phyloP scores from a whole-genome alignment of 2,888 invertebrate species.

The Esperia sulphurella region DNA sequence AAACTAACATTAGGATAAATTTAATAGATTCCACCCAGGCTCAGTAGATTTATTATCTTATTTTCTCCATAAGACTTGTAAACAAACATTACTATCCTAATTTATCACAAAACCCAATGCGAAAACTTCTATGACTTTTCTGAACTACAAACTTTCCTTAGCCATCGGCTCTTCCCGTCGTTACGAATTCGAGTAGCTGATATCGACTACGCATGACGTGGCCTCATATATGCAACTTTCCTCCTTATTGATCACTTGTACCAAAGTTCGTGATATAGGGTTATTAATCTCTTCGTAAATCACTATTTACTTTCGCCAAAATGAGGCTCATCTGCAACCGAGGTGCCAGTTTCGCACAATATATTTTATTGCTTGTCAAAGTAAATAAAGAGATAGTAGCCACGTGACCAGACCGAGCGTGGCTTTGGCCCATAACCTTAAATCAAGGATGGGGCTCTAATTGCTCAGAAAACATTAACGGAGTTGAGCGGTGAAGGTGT shows the following conservation, averaged over 20 bases:
- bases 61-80: not conserved
- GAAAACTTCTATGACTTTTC: too few relatives aligned
- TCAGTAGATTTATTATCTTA: too few relatives aligned
- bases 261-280: constrained; percentile 5
- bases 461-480: constrained; percentile 73
- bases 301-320: constrained; percentile 9
- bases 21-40: too few relatives aligned
- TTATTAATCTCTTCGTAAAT: constrained; percentile 7
- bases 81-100: not conserved
- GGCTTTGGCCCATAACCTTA: constrained; percentile 62
- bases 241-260: constrained; percentile 4
- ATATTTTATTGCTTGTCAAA: constrained; percentile 54
- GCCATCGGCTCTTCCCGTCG: not conserved
- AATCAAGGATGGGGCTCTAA: constrained; percentile 73
- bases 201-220: not conserved
- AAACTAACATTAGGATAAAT: too few relatives aligned
- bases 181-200: not conserved
- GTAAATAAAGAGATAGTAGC: constrained; percentile 70
- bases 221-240: not conserved
- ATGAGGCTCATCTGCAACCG: constrained; percentile 9
- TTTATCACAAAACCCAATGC: too few relatives aligned
- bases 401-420: constrained; percentile 66
- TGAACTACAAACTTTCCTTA: not conserved
- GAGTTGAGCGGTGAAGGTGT: constrained; percentile 28
- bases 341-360: constrained; percentile 49